These are phyloP conservation scores for Ametastegia equiseti DNA, from an alignment of 2,888 invertebrate genomes.

Conservation along the genomic window DNA sequence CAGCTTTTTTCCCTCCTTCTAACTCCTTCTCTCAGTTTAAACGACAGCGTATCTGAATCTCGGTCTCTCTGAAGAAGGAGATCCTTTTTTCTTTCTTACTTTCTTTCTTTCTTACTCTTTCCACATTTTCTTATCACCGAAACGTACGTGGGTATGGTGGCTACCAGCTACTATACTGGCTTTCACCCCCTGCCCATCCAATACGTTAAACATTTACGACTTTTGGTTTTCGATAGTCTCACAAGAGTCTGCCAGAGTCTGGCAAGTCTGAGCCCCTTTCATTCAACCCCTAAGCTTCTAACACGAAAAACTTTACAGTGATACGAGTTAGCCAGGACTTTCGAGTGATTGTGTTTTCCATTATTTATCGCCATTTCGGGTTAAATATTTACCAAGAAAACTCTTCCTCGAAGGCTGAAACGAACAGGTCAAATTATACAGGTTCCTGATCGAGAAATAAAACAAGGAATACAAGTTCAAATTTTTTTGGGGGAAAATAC, in stretches of 20 bases:
- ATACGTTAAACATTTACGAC: slow-evolving; percentile 23
- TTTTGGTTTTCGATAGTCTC: background rate
- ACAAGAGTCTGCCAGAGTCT: too few species aligned
- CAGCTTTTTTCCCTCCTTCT: too few species aligned
- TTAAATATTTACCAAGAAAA: too few species aligned
- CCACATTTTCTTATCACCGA: background rate
- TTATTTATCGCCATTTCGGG: background rate
- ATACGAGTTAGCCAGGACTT: background rate
- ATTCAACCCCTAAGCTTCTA: background rate
- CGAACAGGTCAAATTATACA: too few species aligned
- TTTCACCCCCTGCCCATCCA: background rate
- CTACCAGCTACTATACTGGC: background rate
- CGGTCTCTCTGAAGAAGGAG: background rate
- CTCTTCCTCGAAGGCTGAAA: too few species aligned
- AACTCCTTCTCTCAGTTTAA: background rate
- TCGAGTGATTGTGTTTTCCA: background rate
- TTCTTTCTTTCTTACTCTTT: background rate
- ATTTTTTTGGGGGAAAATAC: too few species aligned
- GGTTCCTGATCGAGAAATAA: too few species aligned
- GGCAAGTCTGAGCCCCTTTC: background rate
- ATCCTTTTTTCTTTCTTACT: background rate
- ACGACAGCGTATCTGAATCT: background rate
- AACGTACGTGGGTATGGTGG: background rate
- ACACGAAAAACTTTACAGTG: background rate
- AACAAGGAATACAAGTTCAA: too few species aligned